Conservation (phyloP, 2,113 vertebrate genomes). For the Malurus melanocephalus region DNA sequence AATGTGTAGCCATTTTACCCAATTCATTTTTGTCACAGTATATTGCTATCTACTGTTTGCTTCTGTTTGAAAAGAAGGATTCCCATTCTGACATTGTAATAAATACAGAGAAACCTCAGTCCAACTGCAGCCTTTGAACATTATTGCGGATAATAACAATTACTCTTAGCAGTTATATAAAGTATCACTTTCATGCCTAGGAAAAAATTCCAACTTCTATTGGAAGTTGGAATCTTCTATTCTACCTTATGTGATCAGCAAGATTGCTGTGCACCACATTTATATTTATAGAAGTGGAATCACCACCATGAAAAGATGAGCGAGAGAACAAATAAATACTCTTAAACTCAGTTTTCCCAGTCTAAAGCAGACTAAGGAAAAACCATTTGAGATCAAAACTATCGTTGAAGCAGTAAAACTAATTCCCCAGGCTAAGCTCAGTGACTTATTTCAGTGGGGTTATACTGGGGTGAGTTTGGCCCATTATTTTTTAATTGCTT, state of each 20-base stretch:
- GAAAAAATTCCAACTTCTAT: background rate
- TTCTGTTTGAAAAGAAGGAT: background rate
- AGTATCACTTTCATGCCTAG: background rate
- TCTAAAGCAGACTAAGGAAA: background rate
- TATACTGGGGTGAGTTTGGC: conserved; percentile 30
- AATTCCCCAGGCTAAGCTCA: conserved; percentile 5
- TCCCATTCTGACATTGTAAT: background rate
- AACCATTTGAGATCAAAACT: conserved; percentile 32
- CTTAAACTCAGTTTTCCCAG: background rate
- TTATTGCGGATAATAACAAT: background rate
- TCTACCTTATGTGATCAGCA: background rate
- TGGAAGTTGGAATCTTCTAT: background rate
- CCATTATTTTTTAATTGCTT: conserved; percentile 38
- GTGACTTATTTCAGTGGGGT: conserved; percentile 18
- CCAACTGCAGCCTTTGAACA: background rate
- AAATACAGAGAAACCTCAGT: background rate
- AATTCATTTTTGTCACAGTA: background rate
- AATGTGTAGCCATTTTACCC: background rate
- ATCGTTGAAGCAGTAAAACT: conserved; percentile 1
- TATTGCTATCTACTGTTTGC: background rate
- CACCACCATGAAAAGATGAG: background rate
- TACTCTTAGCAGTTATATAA: background rate
- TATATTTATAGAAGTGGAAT: background rate
- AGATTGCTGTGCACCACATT: background rate
- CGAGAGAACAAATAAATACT: background rate